Evolutionary conservation across 2,113 vertebrate genomes (phyloP), one percentile per base, ranked within the genome.

Genomic region (Melanerpes aurifrons): DNA sequence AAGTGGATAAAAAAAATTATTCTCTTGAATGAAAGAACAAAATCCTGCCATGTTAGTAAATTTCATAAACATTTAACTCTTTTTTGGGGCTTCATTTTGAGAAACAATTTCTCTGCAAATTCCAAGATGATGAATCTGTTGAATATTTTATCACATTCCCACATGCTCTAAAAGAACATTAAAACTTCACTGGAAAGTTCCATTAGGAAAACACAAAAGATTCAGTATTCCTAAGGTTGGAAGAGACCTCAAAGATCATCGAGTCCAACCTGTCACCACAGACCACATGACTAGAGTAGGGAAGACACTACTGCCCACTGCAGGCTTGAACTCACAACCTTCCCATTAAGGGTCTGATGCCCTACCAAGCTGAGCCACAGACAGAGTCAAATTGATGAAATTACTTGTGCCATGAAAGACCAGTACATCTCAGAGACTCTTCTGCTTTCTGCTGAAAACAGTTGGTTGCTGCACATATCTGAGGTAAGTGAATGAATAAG

Each of bases 81-180:
- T 53, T 24, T 25, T 58, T 91, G 22, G 80, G 28, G 24, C n/a
- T 84, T 84, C 3, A 35, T 70, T 91, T 94, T 70, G 35, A 81
- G 18, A 45, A 48, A 72, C 5, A 72, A 85, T 8, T 76, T 75
- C 77, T 72, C 15, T 56, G 68, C 18, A 92, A 82, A 76, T 76
- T 85, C 56, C 20, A 40, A 76, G 40, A 85, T 35, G 74, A 66
- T 89, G 63, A 73, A 80, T 92, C 45, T 85, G 12, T 7, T 80
- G 92, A 87, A 91, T 94, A 87, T 89, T 94, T 95, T 89, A 70
- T 56, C 90, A 85, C 71, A 56, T 82, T 87, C 43, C 53, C 35
- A 95, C 82, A 59, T 43, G 50, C 24, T 80, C 68, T 80, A 3
- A 28, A 87, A 66, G 71, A 89, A 82, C 54, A 82, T 89, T 82